Evolutionary conservation across 2,113 vertebrate genomes (phyloP).

Genomic region (Sorex araneus): DNA sequence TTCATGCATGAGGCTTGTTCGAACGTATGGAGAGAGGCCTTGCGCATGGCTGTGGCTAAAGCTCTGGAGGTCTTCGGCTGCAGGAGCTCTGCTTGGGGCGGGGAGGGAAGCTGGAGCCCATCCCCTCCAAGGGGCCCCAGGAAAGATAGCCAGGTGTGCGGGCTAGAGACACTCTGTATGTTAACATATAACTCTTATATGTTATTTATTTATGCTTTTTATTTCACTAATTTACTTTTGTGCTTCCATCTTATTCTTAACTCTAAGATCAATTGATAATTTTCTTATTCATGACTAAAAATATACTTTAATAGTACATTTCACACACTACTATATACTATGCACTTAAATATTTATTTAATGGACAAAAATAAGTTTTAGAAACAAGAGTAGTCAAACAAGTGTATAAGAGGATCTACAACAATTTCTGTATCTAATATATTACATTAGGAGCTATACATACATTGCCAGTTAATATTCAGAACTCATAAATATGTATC

Average conservation of each 20-base stretch:
- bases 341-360: background rate
- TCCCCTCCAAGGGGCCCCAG: too few relatives aligned
- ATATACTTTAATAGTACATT: background rate
- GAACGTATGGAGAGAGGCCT: too few relatives aligned
- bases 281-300: background rate
- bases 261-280: background rate
- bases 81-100: too few relatives aligned
- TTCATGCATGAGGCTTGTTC: too few relatives aligned
- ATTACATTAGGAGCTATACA: background rate
- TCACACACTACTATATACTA: background rate
- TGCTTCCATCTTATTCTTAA: background rate
- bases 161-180: too few relatives aligned
- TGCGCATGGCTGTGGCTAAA: too few relatives aligned
- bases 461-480: background rate
- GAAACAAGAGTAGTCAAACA: background rate
- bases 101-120: too few relatives aligned
- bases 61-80: too few relatives aligned
- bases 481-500: background rate
- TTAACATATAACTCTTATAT: background rate
- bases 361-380: background rate
- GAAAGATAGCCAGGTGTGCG: too few relatives aligned
- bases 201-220: conserved; percentile 44
- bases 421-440: background rate
- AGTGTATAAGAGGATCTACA: background rate
- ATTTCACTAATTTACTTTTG: background rate